Base-by-base conservation (phyloP, 1,140 invertebrate genomes). In the Eueides isabella region DNA sequence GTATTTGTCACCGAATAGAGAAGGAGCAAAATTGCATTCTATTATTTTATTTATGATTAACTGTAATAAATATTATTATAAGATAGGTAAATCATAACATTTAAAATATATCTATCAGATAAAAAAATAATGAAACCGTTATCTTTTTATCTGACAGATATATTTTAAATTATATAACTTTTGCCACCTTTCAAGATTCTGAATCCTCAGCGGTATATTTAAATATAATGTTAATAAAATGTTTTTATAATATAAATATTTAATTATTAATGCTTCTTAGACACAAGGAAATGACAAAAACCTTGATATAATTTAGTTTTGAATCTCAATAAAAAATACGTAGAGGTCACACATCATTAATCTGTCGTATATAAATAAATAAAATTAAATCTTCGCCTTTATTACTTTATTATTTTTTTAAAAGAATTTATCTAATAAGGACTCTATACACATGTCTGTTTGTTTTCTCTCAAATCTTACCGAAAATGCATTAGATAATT, bases 221-320 rank as follows among this genome's bases (percentile, higher is more conserved):
- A n/a, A 55, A 55, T 2, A 55, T 23, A 26, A 55, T 55, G 12
- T 23, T 12, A 0, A 55, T 55, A 12, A 26, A 55, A 55, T 23
- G 48, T 23, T 55, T 55, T 23, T 55, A 9, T 55, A 11, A 23
- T 23, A 26, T n/a, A n/a, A n/a, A n/a, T n/a, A 55, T 12, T 55
- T 55, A 55, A 23, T 55, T 55, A 26, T 23, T 23, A 55, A 55
- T 55, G 48, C 19, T 7, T 55, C 19, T 55, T 26, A 55, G 19
- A 55, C 0, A 26, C 48, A 55, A 55, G 48, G 48, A 55, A 55
- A 55, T 26, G 23, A 55, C 23, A 26, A 26, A 55, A 55, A 55
- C 48, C 48, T 55, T 55, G 48, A 55, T 55, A 26, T 55, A 55
- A 9, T 55, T 26, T 55, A 23, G 41, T 48, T 48, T 48, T 48